These are phyloP conservation scores for Theristicus caerulescens DNA, from an alignment of 2,113 vertebrate species.

Conservation along the genomic window DNA sequence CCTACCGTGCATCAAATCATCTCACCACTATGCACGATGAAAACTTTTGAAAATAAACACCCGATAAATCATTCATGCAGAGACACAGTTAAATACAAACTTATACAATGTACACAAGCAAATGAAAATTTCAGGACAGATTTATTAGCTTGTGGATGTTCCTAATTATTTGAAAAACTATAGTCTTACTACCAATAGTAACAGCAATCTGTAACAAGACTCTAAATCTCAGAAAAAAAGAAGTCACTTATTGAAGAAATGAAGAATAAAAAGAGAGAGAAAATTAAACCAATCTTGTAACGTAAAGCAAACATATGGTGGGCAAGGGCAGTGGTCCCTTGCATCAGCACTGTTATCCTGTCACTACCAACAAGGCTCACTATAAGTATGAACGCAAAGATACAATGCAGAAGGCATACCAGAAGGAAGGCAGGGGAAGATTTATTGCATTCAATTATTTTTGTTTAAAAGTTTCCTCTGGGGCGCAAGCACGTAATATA, in stretches of 20 bases:
- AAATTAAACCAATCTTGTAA: background rate
- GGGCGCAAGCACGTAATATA: slow-evolving; percentile 79
- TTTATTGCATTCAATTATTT: slow-evolving; percentile 83
- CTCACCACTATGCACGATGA: slow-evolving; percentile 24
- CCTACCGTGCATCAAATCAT: slow-evolving; percentile 65
- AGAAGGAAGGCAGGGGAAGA: slow-evolving; percentile 51
- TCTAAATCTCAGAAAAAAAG: slow-evolving; percentile 11
- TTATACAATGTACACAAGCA: slow-evolving; percentile 39
- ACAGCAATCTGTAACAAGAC: slow-evolving; percentile 35
- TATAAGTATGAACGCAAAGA: slow-evolving; percentile 13
- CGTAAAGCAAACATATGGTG: background rate
- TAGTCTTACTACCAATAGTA: slow-evolving; percentile 46
- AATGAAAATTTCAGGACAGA: slow-evolving; percentile 71
- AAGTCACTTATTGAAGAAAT: background rate
- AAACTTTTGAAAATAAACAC: slow-evolving; percentile 60
- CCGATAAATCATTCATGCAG: slow-evolving; percentile 59
- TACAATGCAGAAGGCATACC: slow-evolving; percentile 51
- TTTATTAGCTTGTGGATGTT: slow-evolving; percentile 75
- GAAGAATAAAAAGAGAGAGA: background rate
- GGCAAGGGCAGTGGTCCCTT: background rate
- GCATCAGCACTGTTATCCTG: background rate
- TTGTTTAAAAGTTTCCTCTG: slow-evolving; percentile 76
- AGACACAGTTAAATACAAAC: slow-evolving; percentile 59
- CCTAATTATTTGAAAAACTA: slow-evolving; percentile 69
- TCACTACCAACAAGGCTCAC: slow-evolving; percentile 25